Evolutionary conservation across 2,888 invertebrate genomes (phyloP).

Genomic region (Papilio protenor): DNA sequence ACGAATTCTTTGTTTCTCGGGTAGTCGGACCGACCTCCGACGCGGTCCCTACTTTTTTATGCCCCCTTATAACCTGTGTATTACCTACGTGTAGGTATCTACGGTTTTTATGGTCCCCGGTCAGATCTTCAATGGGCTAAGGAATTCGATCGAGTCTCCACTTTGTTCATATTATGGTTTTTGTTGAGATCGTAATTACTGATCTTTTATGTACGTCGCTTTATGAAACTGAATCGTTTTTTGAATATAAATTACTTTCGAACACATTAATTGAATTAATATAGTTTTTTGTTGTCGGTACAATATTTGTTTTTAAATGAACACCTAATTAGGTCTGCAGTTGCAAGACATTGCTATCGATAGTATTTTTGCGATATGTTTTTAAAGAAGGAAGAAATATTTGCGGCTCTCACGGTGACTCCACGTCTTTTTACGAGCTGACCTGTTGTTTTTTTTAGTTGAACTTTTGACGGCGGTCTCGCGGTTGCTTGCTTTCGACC

Average conservation of each 20-base stretch:
- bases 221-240: constrained; percentile 48
- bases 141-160: constrained; percentile 83
- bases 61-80: constrained; percentile 83
- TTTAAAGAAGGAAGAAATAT: constrained; percentile 32
- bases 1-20: constrained; percentile 84
- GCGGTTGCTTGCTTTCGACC: constrained; percentile 83
- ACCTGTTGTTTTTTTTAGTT: constrained; percentile 79
- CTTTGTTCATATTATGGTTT: constrained; percentile 65
- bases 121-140: constrained; percentile 84
- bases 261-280: constrained; percentile 42
- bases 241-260: constrained; percentile 43
- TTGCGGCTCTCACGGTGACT: constrained; percentile 67
- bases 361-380: constrained; percentile 31
- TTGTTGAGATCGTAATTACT: constrained; percentile 55
- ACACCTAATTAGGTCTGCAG: constrained; percentile 11
- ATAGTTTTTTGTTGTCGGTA: constrained; percentile 16
- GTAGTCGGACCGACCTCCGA: constrained; percentile 83
- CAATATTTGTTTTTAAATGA: constrained; percentile 34
- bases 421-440: constrained; percentile 80
- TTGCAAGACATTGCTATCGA: constrained; percentile 4
- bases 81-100: constrained; percentile 84
- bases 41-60: constrained; percentile 83
- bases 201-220: constrained; percentile 54
- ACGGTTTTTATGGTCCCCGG: constrained; percentile 82
- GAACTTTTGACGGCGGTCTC: constrained; percentile 80